A percentile compares a stretch with the other conserved stretches of the same genome.
phyloP scores from a whole-genome alignment of 2,113 vertebrate species.

The Gyps fulvus region DNA sequence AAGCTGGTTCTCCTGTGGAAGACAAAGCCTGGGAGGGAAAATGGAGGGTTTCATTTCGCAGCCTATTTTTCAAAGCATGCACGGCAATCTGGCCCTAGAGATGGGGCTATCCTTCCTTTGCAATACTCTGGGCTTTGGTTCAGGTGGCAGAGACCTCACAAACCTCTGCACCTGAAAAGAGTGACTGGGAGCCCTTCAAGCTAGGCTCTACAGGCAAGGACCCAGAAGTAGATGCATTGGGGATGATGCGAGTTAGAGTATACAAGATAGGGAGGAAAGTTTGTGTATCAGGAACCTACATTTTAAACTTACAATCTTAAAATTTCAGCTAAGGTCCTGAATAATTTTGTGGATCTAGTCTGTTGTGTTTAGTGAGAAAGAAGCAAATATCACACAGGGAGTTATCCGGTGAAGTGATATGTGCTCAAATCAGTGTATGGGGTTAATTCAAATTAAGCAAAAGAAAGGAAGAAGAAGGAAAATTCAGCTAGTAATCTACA shows the following conservation, averaged over 20 bases:
- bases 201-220: not conserved
- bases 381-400: not conserved
- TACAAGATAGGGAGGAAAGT: fast-evolving
- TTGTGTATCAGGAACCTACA: fast-evolving
- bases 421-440: not conserved
- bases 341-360: not conserved
- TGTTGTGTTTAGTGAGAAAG: not conserved
- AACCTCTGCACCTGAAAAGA: not conserved
- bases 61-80: not conserved
- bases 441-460: not conserved
- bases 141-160: not conserved
- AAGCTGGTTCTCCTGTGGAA: not conserved
- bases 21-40: not conserved
- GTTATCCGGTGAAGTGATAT: not conserved
- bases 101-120: not conserved
- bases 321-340: not conserved
- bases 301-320: not conserved
- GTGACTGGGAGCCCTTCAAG: not conserved
- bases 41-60: fast-evolving
- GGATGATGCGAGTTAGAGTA: not conserved
- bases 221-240: not conserved
- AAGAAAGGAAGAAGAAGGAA: not conserved
- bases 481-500: not conserved
- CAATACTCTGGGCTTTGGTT: not conserved
- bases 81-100: too few relatives aligned